These are phyloP conservation scores for Martes martes DNA, from an alignment of 2,113 vertebrate genomes.

Conservation along the genomic window DNA sequence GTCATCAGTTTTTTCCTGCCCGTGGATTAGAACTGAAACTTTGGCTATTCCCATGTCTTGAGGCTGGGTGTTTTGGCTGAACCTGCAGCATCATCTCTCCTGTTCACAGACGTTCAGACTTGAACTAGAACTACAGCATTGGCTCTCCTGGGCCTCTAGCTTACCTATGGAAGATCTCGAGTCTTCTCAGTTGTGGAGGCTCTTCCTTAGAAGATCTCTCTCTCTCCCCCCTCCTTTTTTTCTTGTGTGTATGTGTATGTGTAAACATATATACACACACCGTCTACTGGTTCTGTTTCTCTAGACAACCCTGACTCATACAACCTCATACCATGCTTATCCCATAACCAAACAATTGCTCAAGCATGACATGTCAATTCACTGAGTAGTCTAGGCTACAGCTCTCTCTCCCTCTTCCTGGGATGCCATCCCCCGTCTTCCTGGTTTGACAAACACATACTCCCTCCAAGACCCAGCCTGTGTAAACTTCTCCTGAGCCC, in stretches of 20 bases:
- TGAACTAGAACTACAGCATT: accelerated
- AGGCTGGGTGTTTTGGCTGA: background rate
- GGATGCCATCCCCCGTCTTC: background rate
- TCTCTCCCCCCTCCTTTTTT: background rate
- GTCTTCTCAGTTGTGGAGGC: background rate
- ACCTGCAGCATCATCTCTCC: background rate
- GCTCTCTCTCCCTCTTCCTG: background rate
- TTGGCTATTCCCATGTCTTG: background rate
- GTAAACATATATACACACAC: accelerated
- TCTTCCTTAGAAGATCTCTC: background rate
- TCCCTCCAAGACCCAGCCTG: background rate
- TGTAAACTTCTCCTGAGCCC: background rate
- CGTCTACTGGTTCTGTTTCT: background rate
- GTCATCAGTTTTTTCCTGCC: background rate
- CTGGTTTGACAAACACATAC: background rate
- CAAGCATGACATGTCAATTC: background rate
- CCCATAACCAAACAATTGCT: background rate
- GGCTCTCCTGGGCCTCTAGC: background rate
- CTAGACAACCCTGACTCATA: background rate
- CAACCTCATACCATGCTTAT: background rate
- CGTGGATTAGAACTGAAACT: background rate
- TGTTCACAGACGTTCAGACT: background rate
- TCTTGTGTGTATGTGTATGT: background rate
- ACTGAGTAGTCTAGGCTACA: accelerated
- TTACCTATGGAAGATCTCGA: background rate